These are phyloP conservation scores for Brevimyrus niger DNA, from an alignment of 2,113 vertebrate genomes.

Conservation along the genomic window DNA sequence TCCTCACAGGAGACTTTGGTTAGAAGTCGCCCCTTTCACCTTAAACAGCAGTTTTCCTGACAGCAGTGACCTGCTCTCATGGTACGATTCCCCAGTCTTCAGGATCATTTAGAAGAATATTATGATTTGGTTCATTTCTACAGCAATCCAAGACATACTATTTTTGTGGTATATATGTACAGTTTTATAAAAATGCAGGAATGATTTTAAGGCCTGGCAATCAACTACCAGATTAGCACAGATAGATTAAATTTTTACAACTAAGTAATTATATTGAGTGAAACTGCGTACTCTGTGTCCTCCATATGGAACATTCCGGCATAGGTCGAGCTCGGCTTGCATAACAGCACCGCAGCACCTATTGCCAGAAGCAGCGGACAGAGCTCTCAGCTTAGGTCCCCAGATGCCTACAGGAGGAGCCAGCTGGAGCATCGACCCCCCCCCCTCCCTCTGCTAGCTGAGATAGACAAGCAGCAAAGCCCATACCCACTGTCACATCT, in stretches of 20 bases:
- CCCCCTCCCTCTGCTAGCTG: neutral
- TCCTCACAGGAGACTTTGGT: neutral
- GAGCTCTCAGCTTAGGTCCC: neutral
- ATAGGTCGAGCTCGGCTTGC: neutral
- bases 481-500: neutral
- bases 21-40: constrained; percentile 8
- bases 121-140: neutral
- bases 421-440: neutral
- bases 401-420: neutral
- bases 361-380: too few relatives aligned
- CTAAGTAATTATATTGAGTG: neutral
- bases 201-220: neutral
- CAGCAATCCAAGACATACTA: neutral
- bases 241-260: neutral
- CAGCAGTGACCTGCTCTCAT: neutral
- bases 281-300: neutral
- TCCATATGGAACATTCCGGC: neutral
- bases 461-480: neutral
- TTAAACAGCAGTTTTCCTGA: constrained; percentile 12
- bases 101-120: neutral
- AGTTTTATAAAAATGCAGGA: neutral
- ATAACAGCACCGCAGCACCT: neutral
- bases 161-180: neutral
- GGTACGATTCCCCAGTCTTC: neutral
- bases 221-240: neutral